These are phyloP conservation scores for Orchestia grillus DNA, from an alignment of 1,140 invertebrate species.

Conservation along the genomic window DNA sequence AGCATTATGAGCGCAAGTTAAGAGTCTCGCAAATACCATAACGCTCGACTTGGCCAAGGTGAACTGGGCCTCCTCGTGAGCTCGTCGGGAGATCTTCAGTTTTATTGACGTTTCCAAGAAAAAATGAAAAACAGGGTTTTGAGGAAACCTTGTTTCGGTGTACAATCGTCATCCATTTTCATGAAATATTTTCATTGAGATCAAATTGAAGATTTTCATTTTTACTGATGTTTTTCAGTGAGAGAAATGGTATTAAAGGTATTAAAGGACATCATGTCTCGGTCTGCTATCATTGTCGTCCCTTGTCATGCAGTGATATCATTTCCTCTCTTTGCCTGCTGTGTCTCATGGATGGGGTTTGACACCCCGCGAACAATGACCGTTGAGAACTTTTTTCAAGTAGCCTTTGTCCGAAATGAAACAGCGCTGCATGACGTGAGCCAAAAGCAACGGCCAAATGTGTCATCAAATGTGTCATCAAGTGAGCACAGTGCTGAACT, in stretches of 20 bases:
- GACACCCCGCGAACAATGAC: background rate
- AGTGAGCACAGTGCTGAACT: background rate
- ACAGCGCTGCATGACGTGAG: background rate
- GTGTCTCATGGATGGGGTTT: background rate
- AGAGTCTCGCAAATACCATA: conserved; percentile 24
- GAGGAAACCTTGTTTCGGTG: too few species aligned
- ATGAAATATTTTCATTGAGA: too few species aligned
- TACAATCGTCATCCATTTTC: too few species aligned
- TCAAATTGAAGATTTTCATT: too few species aligned
- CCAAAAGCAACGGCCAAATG: background rate
- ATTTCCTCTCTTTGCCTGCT: background rate
- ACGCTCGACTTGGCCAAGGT: background rate
- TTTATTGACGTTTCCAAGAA: background rate
- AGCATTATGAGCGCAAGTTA: conserved; percentile 3
- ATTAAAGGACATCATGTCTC: background rate
- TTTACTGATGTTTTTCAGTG: too few species aligned
- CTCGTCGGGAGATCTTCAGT: background rate
- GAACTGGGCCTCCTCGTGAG: background rate
- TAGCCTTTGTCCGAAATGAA: background rate
- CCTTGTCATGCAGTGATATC: background rate
- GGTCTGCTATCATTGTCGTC: background rate
- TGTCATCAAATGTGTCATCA: background rate
- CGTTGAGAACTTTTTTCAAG: background rate
- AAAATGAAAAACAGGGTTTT: too few species aligned
- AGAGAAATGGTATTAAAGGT: too few species aligned